A percentile compares a stretch with the other conserved stretches of the same genome.
Evolutionary conservation across 2,113 vertebrate species (phyloP).

Genomic region (Esox niger): DNA sequence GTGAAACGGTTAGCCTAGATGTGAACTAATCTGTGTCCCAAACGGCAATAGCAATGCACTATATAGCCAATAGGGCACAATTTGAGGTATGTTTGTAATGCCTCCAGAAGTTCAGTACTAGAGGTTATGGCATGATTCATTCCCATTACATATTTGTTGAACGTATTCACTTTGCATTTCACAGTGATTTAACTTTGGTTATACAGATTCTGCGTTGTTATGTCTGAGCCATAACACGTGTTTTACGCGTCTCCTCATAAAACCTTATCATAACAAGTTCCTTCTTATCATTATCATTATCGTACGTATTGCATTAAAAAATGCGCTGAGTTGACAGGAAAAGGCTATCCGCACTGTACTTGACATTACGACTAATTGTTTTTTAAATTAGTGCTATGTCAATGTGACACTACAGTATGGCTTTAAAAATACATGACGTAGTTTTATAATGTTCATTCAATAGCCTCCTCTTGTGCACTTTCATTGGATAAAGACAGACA

Average conservation of each 20-base stretch:
- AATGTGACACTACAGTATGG: conserved; percentile 3
- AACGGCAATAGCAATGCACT: no score
- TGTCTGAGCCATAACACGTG: neutral
- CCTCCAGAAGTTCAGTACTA: no score
- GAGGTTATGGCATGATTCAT: no score
- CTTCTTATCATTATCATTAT: neutral
- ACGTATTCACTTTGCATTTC: no score
- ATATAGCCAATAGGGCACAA: no score
- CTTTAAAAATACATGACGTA: conserved; percentile 62
- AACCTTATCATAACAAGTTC: neutral
- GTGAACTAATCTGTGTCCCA: no score
- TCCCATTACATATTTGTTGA: no score
- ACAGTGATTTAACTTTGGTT: neutral
- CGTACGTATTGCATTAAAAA: neutral
- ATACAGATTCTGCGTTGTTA: neutral
- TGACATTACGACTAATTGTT: no score
- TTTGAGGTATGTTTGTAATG: no score
- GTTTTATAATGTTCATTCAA: conserved; percentile 21
- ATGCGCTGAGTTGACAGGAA: conserved; percentile 24
- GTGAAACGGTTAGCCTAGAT: no score
- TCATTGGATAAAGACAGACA: conserved; percentile 60
- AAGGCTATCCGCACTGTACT: conserved; percentile 51
- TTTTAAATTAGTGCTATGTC: neutral
- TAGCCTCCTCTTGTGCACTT: conserved; percentile 48
- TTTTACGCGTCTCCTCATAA: neutral